Evolutionary conservation across 92 coral and sea anemone species (phyloP), one percentile per base, ranked within the genome.

Genomic region (Parazoanthus darwini): DNA sequence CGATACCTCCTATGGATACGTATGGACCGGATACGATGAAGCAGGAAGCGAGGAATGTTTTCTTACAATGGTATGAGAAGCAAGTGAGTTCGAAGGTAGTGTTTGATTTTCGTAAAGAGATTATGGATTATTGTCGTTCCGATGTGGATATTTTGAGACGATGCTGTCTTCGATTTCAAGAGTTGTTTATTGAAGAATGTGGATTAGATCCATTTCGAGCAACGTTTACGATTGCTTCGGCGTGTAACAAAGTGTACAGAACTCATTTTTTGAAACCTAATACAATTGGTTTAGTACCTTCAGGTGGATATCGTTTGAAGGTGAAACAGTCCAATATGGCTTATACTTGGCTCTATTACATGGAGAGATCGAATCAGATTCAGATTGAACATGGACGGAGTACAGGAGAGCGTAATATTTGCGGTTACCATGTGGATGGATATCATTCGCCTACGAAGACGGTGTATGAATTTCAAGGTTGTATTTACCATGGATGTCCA

Each of bases 391-490:
- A 66, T 80, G 59, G 56, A 4, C 67, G 67, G 15, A 46, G 85
- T 36, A 20, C 66, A 38, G 85, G 85, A 51, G 58, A 38, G 20
- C 50, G 33, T 51, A 80, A 33, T 44, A 23, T 80, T 15, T 10
- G 37, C 29, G 63, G 63, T 16, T 80, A 80, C 50, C 33, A 15
- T 3, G 85, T 80, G 85, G 85, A 38, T 50, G 85, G 85, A 8
- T 38, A 50, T n/a, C n/a, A n/a, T n/a, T 38, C 35, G 50, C 50
- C 26, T 4, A 0, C 58, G 1, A 18, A 81, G 25, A 43, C 85
- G 10, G 85, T 43, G 23, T 43, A 50, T 38, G 82, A 79, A 7
- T 79, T 36, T 79, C 82, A 81, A 15, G 85, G 85, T 0, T 81
- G 85, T 81, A 22, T 43, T 4, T 81, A n/a, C 18, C 85, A 81